phyloP scores from a whole-genome alignment of 2,797 vertebrate species.

The Pseudochirops corinnae region DNA sequence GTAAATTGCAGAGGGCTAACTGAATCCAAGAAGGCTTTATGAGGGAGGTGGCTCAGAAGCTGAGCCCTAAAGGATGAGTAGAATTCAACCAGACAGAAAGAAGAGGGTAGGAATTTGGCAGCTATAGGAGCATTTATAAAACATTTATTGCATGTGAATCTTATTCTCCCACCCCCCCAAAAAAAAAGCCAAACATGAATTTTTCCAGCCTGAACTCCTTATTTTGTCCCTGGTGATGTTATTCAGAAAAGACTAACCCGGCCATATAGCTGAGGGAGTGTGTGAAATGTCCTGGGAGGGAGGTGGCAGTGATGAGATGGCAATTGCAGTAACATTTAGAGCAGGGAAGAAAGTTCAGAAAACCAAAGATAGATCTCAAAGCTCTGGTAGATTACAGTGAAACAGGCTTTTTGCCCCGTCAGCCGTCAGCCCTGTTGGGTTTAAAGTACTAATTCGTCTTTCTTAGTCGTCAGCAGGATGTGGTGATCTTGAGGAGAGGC shows the following conservation, averaged over 20 bases:
- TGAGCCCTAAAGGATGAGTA: background rate
- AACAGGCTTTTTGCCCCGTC: background rate
- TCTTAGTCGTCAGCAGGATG: background rate
- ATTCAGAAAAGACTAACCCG: background rate
- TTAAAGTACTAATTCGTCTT: background rate
- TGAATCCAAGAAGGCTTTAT: background rate
- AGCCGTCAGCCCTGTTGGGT: background rate
- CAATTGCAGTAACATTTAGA: background rate
- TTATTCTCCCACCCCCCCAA: background rate
- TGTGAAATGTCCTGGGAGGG: background rate
- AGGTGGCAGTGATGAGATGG: background rate
- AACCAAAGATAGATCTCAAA: background rate
- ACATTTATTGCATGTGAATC: background rate
- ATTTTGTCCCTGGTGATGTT: background rate
- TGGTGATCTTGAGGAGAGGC: constrained; percentile 21
- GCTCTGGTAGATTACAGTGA: background rate
- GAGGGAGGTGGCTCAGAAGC: background rate
- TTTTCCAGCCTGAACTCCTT: background rate
- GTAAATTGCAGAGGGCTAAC: background rate
- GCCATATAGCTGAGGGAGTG: background rate
- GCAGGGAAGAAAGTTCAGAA: background rate
- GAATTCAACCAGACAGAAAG: background rate
- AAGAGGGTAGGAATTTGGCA: background rate
- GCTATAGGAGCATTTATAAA: background rate
- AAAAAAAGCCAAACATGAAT: background rate